These are phyloP conservation scores for Gibbula magus DNA, from an alignment of 2,888 invertebrate genomes.

Conservation along the genomic window DNA sequence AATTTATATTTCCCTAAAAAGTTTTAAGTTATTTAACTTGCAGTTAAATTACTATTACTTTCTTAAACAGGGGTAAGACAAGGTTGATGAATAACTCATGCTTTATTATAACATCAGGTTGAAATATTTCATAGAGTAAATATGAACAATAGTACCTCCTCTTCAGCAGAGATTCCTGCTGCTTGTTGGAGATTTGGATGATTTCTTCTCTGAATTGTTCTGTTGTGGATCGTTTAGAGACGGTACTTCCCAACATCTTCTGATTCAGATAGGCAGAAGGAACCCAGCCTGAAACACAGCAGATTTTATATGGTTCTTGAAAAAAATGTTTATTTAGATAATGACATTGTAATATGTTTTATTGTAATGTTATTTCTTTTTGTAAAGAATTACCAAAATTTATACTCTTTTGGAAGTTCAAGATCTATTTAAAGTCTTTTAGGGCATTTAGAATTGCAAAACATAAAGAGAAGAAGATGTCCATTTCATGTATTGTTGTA, in stretches of 20 bases:
- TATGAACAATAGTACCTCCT: conserved; percentile 69
- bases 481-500: too few relatives aligned
- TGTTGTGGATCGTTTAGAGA: conserved; percentile 61
- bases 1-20: too few relatives aligned
- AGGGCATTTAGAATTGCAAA: too few relatives aligned
- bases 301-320: not conserved
- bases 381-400: too few relatives aligned
- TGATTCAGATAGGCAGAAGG: conserved; percentile 80
- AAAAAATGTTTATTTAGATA: not conserved
- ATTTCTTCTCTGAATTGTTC: conserved; percentile 71
- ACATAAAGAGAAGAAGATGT: too few relatives aligned
- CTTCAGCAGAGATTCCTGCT: conserved; percentile 74
- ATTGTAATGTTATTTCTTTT: too few relatives aligned
- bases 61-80: not conserved
- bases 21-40: too few relatives aligned
- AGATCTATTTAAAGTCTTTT: too few relatives aligned
- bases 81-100: not conserved
- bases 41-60: too few relatives aligned
- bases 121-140: not conserved
- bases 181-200: conserved; percentile 66
- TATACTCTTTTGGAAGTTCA: too few relatives aligned
- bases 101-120: not conserved
- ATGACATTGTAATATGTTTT: too few relatives aligned
- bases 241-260: conserved; percentile 50
- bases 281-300: conserved; percentile 79